phyloP scores from a whole-genome alignment of 1,140 invertebrate species.

The Pseudomyrmex flavicornis region DNA sequence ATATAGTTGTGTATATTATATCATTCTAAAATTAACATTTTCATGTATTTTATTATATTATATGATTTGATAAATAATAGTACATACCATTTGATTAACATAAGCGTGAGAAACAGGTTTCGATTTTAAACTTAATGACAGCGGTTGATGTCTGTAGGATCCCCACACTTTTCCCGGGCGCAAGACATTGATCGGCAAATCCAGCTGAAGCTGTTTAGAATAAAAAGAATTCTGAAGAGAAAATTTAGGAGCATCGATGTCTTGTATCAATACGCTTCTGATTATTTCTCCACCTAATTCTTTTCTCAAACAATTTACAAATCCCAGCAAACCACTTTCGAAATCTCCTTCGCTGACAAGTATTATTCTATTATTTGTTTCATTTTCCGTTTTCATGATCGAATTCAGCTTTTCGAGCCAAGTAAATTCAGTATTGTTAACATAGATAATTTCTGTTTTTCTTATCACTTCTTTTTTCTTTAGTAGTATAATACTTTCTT shows the following conservation, averaged over 20 bases:
- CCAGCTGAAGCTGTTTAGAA: conserved; percentile 88
- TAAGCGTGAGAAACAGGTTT: conserved; percentile 89
- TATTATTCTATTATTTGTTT: conserved; percentile 79
- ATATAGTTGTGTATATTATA: too few species aligned
- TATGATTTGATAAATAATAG: not conserved
- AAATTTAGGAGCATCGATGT: conserved; percentile 88
- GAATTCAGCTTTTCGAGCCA: conserved; percentile 85
- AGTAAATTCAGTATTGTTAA: conserved; percentile 80
- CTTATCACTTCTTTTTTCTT: conserved; percentile 74
- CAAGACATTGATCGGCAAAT: conserved; percentile 93
- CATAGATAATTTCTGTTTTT: conserved; percentile 74
- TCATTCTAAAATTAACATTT: too few species aligned
- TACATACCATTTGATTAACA: conserved; percentile 88
- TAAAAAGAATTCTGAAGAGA: conserved; percentile 88
- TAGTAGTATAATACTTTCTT: conserved; percentile 76
- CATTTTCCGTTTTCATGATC: conserved; percentile 84
- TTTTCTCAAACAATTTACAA: conserved; percentile 91
- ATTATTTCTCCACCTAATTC: conserved; percentile 89
- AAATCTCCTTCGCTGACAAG: conserved; percentile 87
- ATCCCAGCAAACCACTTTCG: conserved; percentile 92
- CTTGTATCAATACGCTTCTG: conserved; percentile 88
- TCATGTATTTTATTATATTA: not conserved
- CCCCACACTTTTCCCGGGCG: conserved; percentile 90
- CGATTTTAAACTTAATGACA: conserved; percentile 83
- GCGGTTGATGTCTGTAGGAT: conserved; percentile 90